Base-by-base conservation (phyloP, 2,888 invertebrate species). In the Phlogophora meticulosa region DNA sequence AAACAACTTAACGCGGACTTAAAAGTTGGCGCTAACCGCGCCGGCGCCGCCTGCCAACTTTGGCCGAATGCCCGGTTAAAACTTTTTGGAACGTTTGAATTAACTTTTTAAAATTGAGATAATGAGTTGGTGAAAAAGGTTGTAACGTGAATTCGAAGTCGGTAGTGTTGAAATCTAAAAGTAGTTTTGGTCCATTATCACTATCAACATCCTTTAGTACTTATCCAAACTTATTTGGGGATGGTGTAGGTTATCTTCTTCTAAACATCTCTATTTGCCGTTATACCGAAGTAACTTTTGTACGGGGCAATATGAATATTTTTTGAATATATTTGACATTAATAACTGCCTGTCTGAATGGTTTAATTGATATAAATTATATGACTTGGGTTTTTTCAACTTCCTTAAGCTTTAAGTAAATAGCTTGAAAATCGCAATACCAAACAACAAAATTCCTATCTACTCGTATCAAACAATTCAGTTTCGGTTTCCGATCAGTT, bases 1-100 rank as follows among this genome's bases (percentile, higher is more conserved):
- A 61, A 78, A 60, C 72, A 62, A 81, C 81, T 81, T 72, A 80
- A 74, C 68, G 62, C n/a, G 34, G 83, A 74, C 78, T 82, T 82
- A 82, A 69, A 73, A 76, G 70, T 74, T 83, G 22, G 32, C 61
- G 63, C 62, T 61, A 76, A 78, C 78, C 80, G 61, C 76, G 62
- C 40, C 36, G 46, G 46, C 58, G 60, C 34, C 56, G 32, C 24
- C 32, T 17, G 42, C 58, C 49, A 72, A 80, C 81, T 78, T 65
- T 28, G 28, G 32, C 57, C 42, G 63, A 74, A 73, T 60, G 77
- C 65, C 68, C 71, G 53, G 69, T 73, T 70, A 45, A 38, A 82
- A 78, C 63, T 68, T 72, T 52, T 72, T 22, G 36, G n/a, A 49
- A 40, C 45, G 28, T 62, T 36, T 15, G 65, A 71, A 76, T 76